Evolutionary conservation across 2,113 vertebrate genomes (phyloP).

Genomic region (Rhinichthys klamathensis): DNA sequence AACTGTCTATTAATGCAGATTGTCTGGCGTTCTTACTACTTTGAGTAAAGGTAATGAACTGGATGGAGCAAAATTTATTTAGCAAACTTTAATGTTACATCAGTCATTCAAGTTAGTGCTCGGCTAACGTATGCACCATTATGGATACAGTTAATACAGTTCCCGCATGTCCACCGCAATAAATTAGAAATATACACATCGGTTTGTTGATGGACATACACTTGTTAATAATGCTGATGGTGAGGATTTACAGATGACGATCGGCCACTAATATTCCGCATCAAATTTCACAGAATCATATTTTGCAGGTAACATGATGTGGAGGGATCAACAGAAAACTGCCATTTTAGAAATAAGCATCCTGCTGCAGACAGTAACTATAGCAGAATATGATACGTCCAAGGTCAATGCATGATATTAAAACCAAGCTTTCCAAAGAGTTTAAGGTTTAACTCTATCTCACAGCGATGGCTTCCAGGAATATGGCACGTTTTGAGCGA

Average conservation of each 20-base stretch:
- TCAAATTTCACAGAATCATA: slow-evolving; percentile 31
- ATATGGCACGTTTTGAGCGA: not conserved
- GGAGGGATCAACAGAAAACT: slow-evolving; percentile 1
- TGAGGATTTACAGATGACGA: not conserved
- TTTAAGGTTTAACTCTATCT: slow-evolving; percentile 7
- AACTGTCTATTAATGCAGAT: too few species aligned
- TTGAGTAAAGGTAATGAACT: too few species aligned
- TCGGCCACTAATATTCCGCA: not conserved
- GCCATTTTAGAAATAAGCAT: slow-evolving; percentile 33
- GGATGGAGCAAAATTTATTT: too few species aligned
- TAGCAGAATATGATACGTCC: slow-evolving; percentile 12
- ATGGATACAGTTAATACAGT: too few species aligned
- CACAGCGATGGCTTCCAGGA: not conserved
- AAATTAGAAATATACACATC: too few species aligned
- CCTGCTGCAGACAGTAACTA: slow-evolving; percentile 17
- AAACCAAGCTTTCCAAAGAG: not conserved
- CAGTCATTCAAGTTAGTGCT: too few species aligned
- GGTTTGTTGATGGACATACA: too few species aligned
- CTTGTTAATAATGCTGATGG: too few species aligned
- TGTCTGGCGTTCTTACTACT: too few species aligned
- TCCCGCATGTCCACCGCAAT: too few species aligned
- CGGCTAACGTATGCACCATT: too few species aligned
- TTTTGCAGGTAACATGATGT: slow-evolving; percentile 29
- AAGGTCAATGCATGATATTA: slow-evolving; percentile 11
- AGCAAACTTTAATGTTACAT: too few species aligned